These are phyloP conservation scores for Diplosoma virens DNA, from an alignment of 23 tunicate genomes.

Conservation along the genomic window DNA sequence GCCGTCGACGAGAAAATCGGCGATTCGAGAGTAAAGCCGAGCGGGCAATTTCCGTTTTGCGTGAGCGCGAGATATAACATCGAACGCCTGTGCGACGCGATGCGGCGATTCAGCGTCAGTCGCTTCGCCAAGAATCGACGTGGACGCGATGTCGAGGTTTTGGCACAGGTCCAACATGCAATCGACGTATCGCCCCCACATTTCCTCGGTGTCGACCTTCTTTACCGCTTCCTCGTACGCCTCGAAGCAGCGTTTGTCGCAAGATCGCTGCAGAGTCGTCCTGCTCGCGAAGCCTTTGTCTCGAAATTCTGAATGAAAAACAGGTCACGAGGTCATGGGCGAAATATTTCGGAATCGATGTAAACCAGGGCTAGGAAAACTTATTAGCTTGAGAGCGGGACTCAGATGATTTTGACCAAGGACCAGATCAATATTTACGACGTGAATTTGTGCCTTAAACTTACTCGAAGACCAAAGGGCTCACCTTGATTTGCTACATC, in stretches of 20 bases:
- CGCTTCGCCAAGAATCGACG: neutral
- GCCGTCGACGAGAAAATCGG: slow-evolving; percentile 5
- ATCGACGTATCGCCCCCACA: slow-evolving; percentile 74
- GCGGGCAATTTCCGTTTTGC: slow-evolving; percentile 7
- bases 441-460: too few species aligned
- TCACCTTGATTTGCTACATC: too few species aligned
- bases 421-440: too few species aligned
- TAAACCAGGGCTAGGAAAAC: too few species aligned
- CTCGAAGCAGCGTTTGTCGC: slow-evolving; percentile 26
- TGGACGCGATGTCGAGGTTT: neutral
- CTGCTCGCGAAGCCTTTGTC: neutral
- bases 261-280: neutral
- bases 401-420: too few species aligned
- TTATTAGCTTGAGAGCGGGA: too few species aligned
- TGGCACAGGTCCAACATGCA: neutral
- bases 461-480: too few species aligned
- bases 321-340: neutral
- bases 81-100: neutral
- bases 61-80: slow-evolving; percentile 4
- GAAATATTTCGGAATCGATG: too few species aligned
- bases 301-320: neutral
- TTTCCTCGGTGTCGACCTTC: slow-evolving; percentile 41
- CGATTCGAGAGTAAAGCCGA: slow-evolving; percentile 14
- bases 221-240: slow-evolving; percentile 64
- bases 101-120: neutral